These are phyloP conservation scores for Antheraea assamensis DNA, from an alignment of 2,888 invertebrate species.

Conservation along the genomic window DNA sequence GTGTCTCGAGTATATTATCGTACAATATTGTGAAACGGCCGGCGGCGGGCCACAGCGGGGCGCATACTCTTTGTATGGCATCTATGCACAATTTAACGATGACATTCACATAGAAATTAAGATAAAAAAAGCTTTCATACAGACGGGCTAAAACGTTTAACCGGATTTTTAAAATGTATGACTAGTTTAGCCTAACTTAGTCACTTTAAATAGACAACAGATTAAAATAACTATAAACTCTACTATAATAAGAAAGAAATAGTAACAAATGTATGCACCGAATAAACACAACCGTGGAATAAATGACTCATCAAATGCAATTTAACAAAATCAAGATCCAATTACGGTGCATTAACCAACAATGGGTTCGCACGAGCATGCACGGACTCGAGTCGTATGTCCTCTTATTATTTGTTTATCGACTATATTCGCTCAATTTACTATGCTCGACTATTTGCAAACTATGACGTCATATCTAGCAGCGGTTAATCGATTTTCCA, in stretches of 20 bases:
- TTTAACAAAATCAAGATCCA: constrained; percentile 68
- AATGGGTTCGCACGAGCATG: constrained; percentile 57
- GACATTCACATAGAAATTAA: constrained; percentile 43
- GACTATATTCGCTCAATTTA: constrained; percentile 71
- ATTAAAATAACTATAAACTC: background rate
- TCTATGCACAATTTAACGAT: constrained; percentile 30
- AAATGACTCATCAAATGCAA: constrained; percentile 47
- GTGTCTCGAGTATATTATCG: constrained; percentile 51
- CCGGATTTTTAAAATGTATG: too few relatives aligned
- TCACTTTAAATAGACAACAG: too few relatives aligned
- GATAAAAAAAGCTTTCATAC: too few relatives aligned
- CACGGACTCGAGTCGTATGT: constrained; percentile 57
- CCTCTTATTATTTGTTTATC: constrained; percentile 68
- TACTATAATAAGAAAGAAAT: background rate
- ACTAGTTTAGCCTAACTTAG: too few relatives aligned
- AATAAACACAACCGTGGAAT: constrained; percentile 20
- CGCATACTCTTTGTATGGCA: constrained; percentile 32
- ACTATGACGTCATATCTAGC: constrained; percentile 48
- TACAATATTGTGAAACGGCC: constrained; percentile 57
- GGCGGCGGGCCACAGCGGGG: constrained; percentile 59
- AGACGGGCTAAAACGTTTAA: too few relatives aligned
- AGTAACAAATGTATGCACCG: background rate
- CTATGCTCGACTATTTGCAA: constrained; percentile 60
- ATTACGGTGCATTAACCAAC: constrained; percentile 75
- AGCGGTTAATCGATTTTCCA: background rate